Conservation (phyloP, 1,140 invertebrate species). For the Cotesia typhae region DNA sequence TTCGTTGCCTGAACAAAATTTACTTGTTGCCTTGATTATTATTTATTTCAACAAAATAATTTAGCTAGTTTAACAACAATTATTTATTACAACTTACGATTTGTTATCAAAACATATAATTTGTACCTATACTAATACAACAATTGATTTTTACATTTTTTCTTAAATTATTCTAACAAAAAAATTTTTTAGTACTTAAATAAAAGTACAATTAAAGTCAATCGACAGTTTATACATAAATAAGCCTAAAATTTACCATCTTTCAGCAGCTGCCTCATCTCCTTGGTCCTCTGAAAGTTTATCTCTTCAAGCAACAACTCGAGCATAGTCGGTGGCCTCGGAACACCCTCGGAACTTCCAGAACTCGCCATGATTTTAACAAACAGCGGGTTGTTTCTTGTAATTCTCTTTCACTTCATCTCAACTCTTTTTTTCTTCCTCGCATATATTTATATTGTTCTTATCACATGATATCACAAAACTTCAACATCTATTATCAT, state of each 20-base stretch:
- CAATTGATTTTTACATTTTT: too few species aligned
- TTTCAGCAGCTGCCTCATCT: conserved; percentile 86
- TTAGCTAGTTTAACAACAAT: too few species aligned
- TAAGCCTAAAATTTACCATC: conserved; percentile 71
- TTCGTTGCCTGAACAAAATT: too few species aligned
- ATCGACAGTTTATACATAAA: conserved; percentile 8
- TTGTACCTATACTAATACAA: too few species aligned
- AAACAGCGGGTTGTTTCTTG: neutral
- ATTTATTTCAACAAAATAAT: too few species aligned
- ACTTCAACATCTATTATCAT: neutral
- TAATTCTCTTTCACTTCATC: conserved; percentile 14
- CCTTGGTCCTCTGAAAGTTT: conserved; percentile 88
- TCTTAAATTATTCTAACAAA: neutral
- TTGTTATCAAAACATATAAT: too few species aligned
- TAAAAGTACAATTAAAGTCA: neutral
- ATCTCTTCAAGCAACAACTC: conserved; percentile 89
- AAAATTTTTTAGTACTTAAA: neutral
- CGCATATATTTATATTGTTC: too few species aligned
- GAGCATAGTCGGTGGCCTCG: conserved; percentile 77
- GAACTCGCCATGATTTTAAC: conserved; percentile 51
- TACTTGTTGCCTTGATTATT: too few species aligned
- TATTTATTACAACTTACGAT: too few species aligned
- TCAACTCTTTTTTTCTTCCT: neutral
- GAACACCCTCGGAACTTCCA: conserved; percentile 62
- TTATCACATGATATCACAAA: neutral